phyloP scores from a whole-genome alignment of 2,888 invertebrate genomes.

The Drosophila merina region DNA sequence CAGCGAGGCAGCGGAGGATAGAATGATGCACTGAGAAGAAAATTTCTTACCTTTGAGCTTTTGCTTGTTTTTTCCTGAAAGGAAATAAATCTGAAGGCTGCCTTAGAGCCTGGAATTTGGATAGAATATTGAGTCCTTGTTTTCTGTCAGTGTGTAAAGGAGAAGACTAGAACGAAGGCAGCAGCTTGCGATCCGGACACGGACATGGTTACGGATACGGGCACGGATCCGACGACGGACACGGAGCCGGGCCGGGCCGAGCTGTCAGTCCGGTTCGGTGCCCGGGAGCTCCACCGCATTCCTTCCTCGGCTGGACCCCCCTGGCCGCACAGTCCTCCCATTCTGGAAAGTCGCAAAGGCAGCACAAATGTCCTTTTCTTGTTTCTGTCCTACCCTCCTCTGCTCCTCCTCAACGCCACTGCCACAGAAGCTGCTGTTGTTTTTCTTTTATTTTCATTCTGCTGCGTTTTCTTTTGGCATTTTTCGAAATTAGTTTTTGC shows the following conservation, averaged over 20 bases:
- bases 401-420: constrained; percentile 1
- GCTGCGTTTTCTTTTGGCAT: constrained; percentile 78
- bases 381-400: constrained; percentile 33
- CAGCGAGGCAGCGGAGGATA: constrained; percentile 12
- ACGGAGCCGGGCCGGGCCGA: constrained; percentile 39
- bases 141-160: neutral
- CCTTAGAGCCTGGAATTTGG: neutral
- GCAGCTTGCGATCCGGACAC: constrained; percentile 58
- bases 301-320: constrained; percentile 18
- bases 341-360: constrained; percentile 45
- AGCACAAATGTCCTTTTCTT: constrained; percentile 78
- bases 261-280: constrained; percentile 69
- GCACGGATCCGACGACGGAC: constrained; percentile 35
- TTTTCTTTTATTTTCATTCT: constrained; percentile 69
- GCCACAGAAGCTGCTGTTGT: constrained; percentile 24
- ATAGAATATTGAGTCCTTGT: too few relatives aligned
- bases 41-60: too few relatives aligned
- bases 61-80: too few relatives aligned
- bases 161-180: constrained; percentile 33
- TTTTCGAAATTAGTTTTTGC: constrained; percentile 82
- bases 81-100: too few relatives aligned
- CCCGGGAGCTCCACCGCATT: constrained; percentile 40
- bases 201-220: constrained; percentile 43
- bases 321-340: constrained; percentile 3
- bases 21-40: neutral